Base-by-base conservation (phyloP, 2,888 invertebrate species). In the Watsonalla binaria region DNA sequence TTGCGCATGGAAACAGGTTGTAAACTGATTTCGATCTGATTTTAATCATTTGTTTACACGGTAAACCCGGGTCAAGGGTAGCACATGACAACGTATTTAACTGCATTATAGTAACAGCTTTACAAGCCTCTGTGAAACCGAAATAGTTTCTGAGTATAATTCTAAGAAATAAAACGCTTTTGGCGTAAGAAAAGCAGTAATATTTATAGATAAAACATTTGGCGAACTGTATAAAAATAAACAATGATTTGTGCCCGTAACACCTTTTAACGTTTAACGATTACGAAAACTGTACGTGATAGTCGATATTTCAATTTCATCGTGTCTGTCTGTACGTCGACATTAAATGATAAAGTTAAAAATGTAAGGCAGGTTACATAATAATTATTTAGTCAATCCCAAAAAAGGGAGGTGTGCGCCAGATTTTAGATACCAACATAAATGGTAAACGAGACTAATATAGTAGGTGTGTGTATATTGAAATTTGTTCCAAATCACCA, bases 41-140 rank as follows among this genome's bases (percentile, higher is more conserved):
- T 42, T 60, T 59, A 68, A 68, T 65, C 70, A 69, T 70, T 73
- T 74, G 74, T 73, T 72, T 66, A 70, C 72, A 59, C 67, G 63
- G 53, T 61, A 54, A 63, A 65, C 65, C 66, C 69, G 65, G 71
- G 65, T 46, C 50, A 14, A 45, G 14, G n/a, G 39, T 56, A 63
- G 68, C 68, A 67, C 68, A 54, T n/a, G 42, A 45, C 50, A 45
- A 37, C 15, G 14, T 37, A 49, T 39, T 49, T 37, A 48, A 49
- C 37, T 49, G 37, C 24, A 15, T 49, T 13, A 49, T 42, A 11
- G 6, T 37, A 49, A 49, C 33, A 14, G 49, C 15, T 35, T 49
- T 14, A 49, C 37, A 49, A 37, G 37, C 37, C 37, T 49, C 15
- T 15, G 9, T 37, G 11, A 33, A 48, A 37, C 5, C 46, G 14